Percentiles rank a stretch among this genome's conserved stretches.
Evolutionary conservation across 2,888 invertebrate species (phyloP).

Genomic region (Polydesmus complanatus): DNA sequence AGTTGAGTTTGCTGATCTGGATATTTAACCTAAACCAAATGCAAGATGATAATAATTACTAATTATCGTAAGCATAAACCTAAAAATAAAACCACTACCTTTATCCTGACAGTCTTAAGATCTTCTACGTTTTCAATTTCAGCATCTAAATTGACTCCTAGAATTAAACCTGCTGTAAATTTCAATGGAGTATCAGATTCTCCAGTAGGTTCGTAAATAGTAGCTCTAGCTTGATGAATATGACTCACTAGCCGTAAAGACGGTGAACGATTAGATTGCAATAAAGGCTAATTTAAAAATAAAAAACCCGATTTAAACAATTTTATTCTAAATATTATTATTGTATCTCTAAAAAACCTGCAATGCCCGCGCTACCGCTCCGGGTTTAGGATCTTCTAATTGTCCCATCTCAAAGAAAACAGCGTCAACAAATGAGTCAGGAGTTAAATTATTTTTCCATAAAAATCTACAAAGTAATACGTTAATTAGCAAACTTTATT

Average conservation of each 20-base stretch:
- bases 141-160: constrained; percentile 74
- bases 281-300: constrained; percentile 22
- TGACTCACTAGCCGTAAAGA: constrained; percentile 13
- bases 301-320: constrained; percentile 1
- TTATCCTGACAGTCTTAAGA: constrained; percentile 58
- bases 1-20: constrained; percentile 81
- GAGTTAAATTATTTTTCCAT: constrained; percentile 42
- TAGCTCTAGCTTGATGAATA: constrained; percentile 29
- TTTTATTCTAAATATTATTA: constrained; percentile 1
- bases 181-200: constrained; percentile 69
- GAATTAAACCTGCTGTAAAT: constrained; percentile 81
- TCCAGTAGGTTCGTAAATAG: constrained; percentile 68
- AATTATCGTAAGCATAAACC: not conserved
- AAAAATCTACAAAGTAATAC: constrained; percentile 27
- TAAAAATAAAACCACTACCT: constrained; percentile 41
- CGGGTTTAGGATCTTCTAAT: constrained; percentile 70
- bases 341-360: constrained; percentile 20
- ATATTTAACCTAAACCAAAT: constrained; percentile 44
- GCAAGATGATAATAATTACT: not conserved
- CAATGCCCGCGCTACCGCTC: constrained; percentile 59
- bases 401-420: constrained; percentile 63
- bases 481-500: constrained; percentile 5
- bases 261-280: constrained; percentile 20
- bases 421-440: constrained; percentile 65
- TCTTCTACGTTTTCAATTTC: constrained; percentile 66